These are phyloP conservation scores for Meles meles DNA, from an alignment of 2,113 vertebrate genomes.

Conservation along the genomic window DNA sequence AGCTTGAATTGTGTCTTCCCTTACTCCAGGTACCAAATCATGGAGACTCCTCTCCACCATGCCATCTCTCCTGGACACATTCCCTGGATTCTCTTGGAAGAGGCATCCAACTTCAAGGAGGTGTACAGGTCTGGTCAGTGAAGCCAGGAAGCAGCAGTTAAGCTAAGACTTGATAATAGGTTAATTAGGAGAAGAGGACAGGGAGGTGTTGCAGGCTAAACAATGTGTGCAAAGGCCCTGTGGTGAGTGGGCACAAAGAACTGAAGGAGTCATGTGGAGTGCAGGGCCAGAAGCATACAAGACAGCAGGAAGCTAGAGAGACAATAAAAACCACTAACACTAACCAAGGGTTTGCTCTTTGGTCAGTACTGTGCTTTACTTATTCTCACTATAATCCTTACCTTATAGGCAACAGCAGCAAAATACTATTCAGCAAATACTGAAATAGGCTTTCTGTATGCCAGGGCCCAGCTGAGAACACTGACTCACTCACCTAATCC, in stretches of 20 bases:
- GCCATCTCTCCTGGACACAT: not conserved
- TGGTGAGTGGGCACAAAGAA: not conserved
- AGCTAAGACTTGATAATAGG: not conserved
- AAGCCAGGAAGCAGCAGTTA: not conserved
- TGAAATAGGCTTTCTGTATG: not conserved
- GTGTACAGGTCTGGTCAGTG: not conserved
- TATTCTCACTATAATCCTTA: no score
- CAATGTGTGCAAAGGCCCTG: not conserved
- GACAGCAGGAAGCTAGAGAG: not conserved
- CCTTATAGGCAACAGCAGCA: not conserved
- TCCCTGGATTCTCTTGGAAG: not conserved
- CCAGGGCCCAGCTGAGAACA: not conserved
- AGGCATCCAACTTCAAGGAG: not conserved
- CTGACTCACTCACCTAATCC: rapidly evolving
- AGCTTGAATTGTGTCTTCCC: not conserved
- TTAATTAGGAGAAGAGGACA: not conserved
- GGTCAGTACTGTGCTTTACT: no score
- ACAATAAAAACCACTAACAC: rapidly evolving
- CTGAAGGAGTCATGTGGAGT: not conserved
- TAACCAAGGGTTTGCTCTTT: no score
- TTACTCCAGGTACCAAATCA: rapidly evolving
- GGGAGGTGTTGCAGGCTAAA: not conserved
- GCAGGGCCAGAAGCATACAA: not conserved
- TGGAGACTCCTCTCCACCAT: not conserved
- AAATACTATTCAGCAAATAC: not conserved